Conservation (phyloP, 2,888 invertebrate genomes). For the Andricus quercusramuli region DNA sequence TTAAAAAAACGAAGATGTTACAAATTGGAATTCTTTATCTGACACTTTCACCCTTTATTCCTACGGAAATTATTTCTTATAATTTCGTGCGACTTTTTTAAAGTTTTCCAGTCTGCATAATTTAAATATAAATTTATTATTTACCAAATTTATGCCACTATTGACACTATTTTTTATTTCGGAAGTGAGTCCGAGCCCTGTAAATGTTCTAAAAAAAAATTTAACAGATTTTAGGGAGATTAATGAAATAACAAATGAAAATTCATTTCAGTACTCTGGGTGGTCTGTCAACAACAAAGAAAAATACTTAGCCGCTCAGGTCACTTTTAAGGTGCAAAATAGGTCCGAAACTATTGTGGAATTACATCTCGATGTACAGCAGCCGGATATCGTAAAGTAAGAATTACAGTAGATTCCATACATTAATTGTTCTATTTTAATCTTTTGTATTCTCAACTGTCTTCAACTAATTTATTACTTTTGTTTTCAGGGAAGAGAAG, state of each 20-base stretch:
- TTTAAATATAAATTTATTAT: no score
- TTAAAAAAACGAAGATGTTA: no score
- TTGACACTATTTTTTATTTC: no score
- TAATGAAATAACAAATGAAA: slow-evolving; percentile 28
- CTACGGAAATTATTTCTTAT: no score
- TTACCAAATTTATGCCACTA: no score
- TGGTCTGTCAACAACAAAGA: slow-evolving; percentile 79
- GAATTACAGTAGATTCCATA: slow-evolving; percentile 43
- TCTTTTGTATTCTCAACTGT: neutral
- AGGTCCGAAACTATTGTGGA: slow-evolving; percentile 80
- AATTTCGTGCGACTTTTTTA: no score
- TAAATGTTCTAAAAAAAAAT: no score
- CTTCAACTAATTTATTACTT: slow-evolving; percentile 43
- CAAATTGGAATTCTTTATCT: no score
- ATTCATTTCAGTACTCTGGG: slow-evolving; percentile 78
- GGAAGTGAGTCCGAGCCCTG: no score
- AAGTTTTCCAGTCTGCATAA: no score
- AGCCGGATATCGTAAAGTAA: slow-evolving; percentile 73
- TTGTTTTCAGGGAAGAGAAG: slow-evolving; percentile 72
- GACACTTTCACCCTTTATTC: no score
- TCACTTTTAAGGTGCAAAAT: slow-evolving; percentile 79
- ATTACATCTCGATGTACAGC: slow-evolving; percentile 75
- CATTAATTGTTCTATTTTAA: neutral
- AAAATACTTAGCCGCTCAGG: slow-evolving; percentile 79
- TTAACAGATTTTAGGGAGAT: neutral